Base-by-base conservation (phyloP, 2,797 vertebrate species). In the Chaenodraco wilsoni region DNA sequence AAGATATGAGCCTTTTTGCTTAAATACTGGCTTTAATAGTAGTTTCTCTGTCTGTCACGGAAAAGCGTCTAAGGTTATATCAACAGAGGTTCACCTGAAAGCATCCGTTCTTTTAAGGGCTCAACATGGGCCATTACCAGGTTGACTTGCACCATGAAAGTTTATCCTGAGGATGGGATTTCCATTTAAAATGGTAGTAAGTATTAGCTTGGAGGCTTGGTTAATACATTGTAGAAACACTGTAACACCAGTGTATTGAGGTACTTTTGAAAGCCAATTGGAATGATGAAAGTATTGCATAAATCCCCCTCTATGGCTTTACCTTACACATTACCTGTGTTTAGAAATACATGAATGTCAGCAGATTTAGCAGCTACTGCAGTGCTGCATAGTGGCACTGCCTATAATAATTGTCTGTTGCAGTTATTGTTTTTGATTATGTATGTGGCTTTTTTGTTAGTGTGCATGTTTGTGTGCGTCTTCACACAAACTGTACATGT, bases 121-220 rank as follows among this genome's bases (percentile, higher is more conserved):
- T 61, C 23, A 52, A 41, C 76, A 76, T 76, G 69, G 72, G 64
- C 37, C 45, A 61, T 23, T 2, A 51, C 60, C 69, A 62, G 49
- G 52, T 52, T 64, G 21, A 55, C 49, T 54, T 45, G 31, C 41
- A 44, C 2, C 2, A 6, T 59, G 69, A 37, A 37, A 51, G 27
- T 23, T 69, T 45, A 68, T 79, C 46, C 60, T 44, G 61, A 62
- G 27, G 65, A 52, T 33, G 61, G 58, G 8, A 14, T 67, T 41
- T 55, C 43, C 11, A 16, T 74, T 48, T 54, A 64, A 43, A 15
- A 46, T 55, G 13, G 48, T 43, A 64, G 23, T 68, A 68, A 78
- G 58, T 63, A 23, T 78, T 14, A 63, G 45, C 31, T 51, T 55
- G 19, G 5, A 70, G 21, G 58, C 58, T 57, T 57, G 33, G 55